Base-by-base conservation (phyloP, 2,113 vertebrate genomes). In the Sinocyclocheilus grahami region DNA sequence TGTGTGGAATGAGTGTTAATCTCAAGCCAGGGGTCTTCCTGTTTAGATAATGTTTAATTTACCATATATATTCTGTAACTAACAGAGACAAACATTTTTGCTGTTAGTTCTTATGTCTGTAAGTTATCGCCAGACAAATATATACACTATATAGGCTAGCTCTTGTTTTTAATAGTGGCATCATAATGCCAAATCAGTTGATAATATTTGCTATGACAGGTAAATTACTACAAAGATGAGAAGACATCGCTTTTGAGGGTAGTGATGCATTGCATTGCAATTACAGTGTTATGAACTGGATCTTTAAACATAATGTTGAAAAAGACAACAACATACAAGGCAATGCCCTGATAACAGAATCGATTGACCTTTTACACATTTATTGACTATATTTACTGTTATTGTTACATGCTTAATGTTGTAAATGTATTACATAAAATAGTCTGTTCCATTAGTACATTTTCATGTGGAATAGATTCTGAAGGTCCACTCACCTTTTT, bases 31-130 rank as follows among this genome's bases (percentile, higher is more conserved):
- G 6, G 58, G n/a, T 11, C 42, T 20, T 69, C 16, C 24, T 27
- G 62, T 51, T 69, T 13, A 48, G 62, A 48, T 82, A 48, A 67
- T 48, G 1, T 5, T 82, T 82, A 82, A 82, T 42, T 82, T 51
- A 22, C 39, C 0, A 8, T 18, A 5, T 20, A 55, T 22, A 48
- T 42, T 67, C 33, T 71, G 33, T 37, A 48, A 20, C 9, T 46
- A 46, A 46, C 9, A 10, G 42, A 46, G 42, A 10, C 42, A 46
- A 11, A 10, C 9, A 46, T 11, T 11, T 46, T 46, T 18, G 22
- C 22, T 30, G 4, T 10, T 53, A 77, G 13, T 77, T 48, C 72
- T 58, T 8, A 18, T 30, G 2, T 18, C 27, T 69, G 1, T 16
- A 69, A 69, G 30, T 18, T 18, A 33, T 33, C 33, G 2, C 7